Percentiles rank a stretch among this genome's conserved stretches.
These are phyloP conservation scores for Drosophila lacteicornis DNA, from an alignment of 1,140 invertebrate genomes.

Conservation along the genomic window DNA sequence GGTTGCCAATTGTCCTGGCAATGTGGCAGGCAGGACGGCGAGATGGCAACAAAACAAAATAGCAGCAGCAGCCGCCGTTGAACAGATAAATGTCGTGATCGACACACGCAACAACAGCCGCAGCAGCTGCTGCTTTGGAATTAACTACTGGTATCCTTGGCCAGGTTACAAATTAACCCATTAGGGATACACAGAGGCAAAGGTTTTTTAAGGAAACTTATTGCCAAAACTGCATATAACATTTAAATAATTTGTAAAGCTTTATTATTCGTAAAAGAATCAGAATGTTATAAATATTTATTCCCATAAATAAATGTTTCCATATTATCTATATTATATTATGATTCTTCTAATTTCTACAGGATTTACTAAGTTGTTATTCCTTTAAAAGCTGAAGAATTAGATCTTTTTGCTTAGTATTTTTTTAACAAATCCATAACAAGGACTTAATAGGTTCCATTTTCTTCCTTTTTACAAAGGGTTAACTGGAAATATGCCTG, in stretches of 20 bases:
- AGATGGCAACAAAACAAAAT: constrained; percentile 41
- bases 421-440: no score
- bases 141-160: constrained; percentile 30
- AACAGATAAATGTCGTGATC: constrained; percentile 65
- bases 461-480: not conserved
- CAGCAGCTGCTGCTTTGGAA: constrained; percentile 36
- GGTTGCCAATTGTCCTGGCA: constrained; percentile 69
- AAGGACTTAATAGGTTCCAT: not conserved
- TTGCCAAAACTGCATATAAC: no score
- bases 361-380: no score
- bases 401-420: no score
- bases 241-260: no score
- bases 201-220: not conserved
- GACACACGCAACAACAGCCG: constrained; percentile 42
- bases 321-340: no score
- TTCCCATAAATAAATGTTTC: no score
- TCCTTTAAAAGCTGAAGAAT: no score
- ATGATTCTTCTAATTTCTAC: no score
- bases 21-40: constrained; percentile 20
- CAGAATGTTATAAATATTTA: no score
- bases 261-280: not conserved
- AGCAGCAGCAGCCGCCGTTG: constrained; percentile 26
- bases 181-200: not conserved
- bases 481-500: constrained; percentile 55
- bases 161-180: constrained; percentile 41